Evolutionary conservation across 2,888 invertebrate genomes (phyloP).

Genomic region (Lumbricus terrestris): DNA sequence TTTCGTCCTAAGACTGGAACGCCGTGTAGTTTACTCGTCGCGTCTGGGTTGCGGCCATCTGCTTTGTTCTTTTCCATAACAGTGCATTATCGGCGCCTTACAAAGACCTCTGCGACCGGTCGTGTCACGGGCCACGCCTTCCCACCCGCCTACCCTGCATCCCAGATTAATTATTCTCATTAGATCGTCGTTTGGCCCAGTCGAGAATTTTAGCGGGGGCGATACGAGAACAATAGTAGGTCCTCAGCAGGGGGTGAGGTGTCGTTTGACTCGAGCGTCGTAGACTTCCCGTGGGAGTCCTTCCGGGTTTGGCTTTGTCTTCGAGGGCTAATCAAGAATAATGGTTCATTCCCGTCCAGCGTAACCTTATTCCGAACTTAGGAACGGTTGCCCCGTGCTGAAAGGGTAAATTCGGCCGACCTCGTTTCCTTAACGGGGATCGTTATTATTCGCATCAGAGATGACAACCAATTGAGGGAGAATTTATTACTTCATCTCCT

Average conservation of each 20-base stretch:
- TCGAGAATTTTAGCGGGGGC: background rate
- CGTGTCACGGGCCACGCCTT: background rate
- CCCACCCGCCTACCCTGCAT: background rate
- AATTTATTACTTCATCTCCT: conserved; percentile 3
- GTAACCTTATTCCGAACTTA: background rate
- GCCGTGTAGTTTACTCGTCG: background rate
- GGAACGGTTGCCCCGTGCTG: background rate
- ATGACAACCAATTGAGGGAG: background rate
- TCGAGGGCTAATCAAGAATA: background rate
- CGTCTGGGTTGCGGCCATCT: background rate
- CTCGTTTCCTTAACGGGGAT: background rate
- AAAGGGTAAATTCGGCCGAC: background rate
- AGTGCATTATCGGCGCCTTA: background rate
- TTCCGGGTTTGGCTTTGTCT: background rate
- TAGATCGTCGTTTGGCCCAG: background rate
- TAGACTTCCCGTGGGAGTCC: background rate
- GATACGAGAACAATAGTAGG: background rate
- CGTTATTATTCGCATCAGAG: background rate
- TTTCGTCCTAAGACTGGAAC: no score
- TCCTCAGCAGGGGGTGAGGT: background rate
- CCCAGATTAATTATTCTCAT: conserved; percentile 3
- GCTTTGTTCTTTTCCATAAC: conserved; percentile 3
- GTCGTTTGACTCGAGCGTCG: background rate
- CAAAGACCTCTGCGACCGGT: background rate
- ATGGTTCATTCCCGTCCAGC: background rate